Evolutionary conservation across 2,888 invertebrate genomes (phyloP), one percentile per base, ranked within the genome.

Genomic region (Aquatica leii): DNA sequence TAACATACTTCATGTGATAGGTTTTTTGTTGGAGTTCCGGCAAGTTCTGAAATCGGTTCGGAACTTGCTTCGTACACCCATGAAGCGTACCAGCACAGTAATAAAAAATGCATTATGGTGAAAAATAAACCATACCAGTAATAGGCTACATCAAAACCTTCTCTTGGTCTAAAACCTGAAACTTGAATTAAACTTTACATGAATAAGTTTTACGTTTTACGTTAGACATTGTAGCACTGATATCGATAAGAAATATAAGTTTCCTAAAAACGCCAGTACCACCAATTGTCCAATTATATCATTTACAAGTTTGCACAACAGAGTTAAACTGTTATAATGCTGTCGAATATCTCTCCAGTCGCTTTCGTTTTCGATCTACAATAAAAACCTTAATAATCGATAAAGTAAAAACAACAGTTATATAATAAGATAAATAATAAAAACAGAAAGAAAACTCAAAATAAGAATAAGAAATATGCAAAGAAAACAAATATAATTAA

Each of bases 1-100:
- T n/a, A 8, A 34, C 5, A 34, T 46, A 61, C 62, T 43, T 68
- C 69, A 12, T 66, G 58, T n/a, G 48, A 49, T 15, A 53, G 55
- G 35, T 63, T 48, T 49, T 65, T 55, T 9, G 61, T 35, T 1
- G 65, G 57, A 11, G 68, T 21, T 12, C 51, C 43, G 11, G 49
- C 18, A 24, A 69, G 41, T 46, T 49, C 58, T n/a, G 57, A 35
- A 5, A 66, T 21, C 9, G 65, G 49, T 34, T 62, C 60, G 0
- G 24, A 17, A 35, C 65, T 69, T 58, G 66, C 67, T 66, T 69
- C 66, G 14, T 66, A 48, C 8, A 69, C 65, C 43, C 55, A 61
- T 3, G 67, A 57, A 15, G 64, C 62, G 41, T 63, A 69, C 9
- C 60, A 24, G 40, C 66, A 64, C 20, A 68, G 37, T 11, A 46